Conservation (phyloP, 1,140 invertebrate species). For the Gryllus bimaculatus region DNA sequence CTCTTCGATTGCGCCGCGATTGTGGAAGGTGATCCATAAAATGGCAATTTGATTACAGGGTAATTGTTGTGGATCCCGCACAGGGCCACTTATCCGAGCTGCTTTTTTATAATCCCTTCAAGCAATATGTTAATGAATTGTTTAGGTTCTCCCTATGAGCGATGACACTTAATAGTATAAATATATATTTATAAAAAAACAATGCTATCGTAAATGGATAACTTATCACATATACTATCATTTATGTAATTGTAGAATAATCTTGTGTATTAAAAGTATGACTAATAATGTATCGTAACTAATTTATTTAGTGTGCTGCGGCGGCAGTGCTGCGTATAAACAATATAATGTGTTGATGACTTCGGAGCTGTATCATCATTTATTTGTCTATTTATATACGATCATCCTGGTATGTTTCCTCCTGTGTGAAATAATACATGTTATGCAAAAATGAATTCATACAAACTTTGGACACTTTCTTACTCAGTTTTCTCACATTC, state of each 20-base stretch:
- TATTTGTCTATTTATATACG: not conserved
- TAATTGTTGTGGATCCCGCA: not conserved
- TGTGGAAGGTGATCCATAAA: not conserved
- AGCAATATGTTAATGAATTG: not conserved
- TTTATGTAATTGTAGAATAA: not conserved
- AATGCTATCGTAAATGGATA: slow-evolving; percentile 5
- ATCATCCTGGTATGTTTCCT: not conserved
- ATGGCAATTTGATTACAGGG: not conserved
- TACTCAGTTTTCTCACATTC: not conserved
- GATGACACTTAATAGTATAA: slow-evolving; percentile 1
- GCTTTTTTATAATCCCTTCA: not conserved
- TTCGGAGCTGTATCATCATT: not conserved
- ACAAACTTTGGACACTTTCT: not conserved
- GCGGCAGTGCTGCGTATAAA: not conserved
- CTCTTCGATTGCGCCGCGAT: not conserved
- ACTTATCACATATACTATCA: not conserved
- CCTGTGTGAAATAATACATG: not conserved
- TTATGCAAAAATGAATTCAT: not conserved
- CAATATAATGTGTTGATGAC: not conserved
- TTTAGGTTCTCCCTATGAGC: not conserved
- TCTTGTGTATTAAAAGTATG: not conserved
- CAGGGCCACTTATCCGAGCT: not conserved
- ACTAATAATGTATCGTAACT: not conserved
- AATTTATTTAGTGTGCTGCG: not conserved
- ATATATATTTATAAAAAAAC: slow-evolving; percentile 6